phyloP scores from a whole-genome alignment of 2,888 invertebrate genomes.

The Latrodectus elegans region DNA sequence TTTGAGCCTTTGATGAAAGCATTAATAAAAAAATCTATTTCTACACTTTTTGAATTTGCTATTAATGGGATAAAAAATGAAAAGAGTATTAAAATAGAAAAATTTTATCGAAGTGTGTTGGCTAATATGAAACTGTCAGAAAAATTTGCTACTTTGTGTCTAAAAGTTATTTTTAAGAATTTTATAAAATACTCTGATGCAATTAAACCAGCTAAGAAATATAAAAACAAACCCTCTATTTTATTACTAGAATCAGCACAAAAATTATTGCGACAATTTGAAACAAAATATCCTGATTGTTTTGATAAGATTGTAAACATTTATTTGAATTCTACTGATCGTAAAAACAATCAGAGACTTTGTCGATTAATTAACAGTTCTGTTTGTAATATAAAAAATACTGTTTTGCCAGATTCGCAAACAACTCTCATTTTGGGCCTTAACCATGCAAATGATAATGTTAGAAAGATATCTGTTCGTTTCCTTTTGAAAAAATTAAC shows the following conservation, averaged over 20 bases:
- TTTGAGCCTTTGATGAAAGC: background rate
- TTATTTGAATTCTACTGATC: conserved; percentile 27
- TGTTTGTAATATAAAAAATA: conserved; percentile 71
- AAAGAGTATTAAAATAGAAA: background rate
- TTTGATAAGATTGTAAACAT: conserved; percentile 50
- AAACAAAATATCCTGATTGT: conserved; percentile 41
- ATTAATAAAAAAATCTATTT: conserved; percentile 12
- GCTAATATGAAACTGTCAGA: conserved; percentile 1
- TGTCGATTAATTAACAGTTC: conserved; percentile 46
- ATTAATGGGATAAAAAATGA: background rate
- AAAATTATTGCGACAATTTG: conserved; percentile 15
- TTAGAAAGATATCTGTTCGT: conserved; percentile 82
- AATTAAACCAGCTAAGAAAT: background rate
- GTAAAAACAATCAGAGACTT: background rate
- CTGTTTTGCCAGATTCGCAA: conserved; percentile 71
- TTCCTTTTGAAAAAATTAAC: conserved; percentile 79
- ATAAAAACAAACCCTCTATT: too few species aligned
- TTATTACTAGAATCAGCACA: background rate
- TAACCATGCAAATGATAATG: conserved; percentile 82
- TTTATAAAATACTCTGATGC: background rate
- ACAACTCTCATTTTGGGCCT: conserved; percentile 82
- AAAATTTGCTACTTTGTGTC: background rate
- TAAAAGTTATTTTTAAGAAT: conserved; percentile 14
- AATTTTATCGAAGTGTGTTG: conserved; percentile 5
- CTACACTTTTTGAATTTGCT: background rate